These are phyloP conservation scores for Xiphydria camelus DNA, from an alignment of 2,888 invertebrate species.

Conservation along the genomic window DNA sequence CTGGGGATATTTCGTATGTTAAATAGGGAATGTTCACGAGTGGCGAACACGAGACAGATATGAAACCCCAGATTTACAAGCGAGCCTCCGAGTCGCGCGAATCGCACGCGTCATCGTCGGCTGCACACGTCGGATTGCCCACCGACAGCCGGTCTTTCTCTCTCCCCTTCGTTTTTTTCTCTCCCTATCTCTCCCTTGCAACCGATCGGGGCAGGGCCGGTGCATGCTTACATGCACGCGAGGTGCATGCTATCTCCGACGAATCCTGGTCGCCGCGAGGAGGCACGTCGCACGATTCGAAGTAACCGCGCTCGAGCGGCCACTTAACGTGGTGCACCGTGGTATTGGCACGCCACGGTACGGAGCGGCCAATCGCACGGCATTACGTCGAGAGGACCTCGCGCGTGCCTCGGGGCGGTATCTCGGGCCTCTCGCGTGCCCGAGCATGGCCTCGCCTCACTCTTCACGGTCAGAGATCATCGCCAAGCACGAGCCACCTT, in stretches of 20 bases:
- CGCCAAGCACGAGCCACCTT: constrained; percentile 55
- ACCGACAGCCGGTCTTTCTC: no score
- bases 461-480: constrained; percentile 56
- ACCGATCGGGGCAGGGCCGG: constrained; percentile 7
- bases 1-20: no score
- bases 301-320: constrained; percentile 16
- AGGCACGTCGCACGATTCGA: not conserved
- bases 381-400: constrained; percentile 40
- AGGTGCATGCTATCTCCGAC: constrained; percentile 10
- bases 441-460: constrained; percentile 46
- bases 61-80: no score
- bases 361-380: constrained; percentile 38
- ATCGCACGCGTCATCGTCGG: no score
- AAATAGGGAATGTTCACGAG: no score
- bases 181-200: no score
- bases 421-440: constrained; percentile 51
- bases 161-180: no score
- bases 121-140: no score
- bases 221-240: constrained; percentile 8
- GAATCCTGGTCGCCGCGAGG: not conserved
- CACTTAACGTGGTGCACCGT: constrained; percentile 28
- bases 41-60: no score
- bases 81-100: no score
- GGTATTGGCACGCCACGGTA: constrained; percentile 27
- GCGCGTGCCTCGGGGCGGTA: constrained; percentile 54